phyloP scores from a whole-genome alignment of 2,113 vertebrate species.

The Poecilia latipinna region DNA sequence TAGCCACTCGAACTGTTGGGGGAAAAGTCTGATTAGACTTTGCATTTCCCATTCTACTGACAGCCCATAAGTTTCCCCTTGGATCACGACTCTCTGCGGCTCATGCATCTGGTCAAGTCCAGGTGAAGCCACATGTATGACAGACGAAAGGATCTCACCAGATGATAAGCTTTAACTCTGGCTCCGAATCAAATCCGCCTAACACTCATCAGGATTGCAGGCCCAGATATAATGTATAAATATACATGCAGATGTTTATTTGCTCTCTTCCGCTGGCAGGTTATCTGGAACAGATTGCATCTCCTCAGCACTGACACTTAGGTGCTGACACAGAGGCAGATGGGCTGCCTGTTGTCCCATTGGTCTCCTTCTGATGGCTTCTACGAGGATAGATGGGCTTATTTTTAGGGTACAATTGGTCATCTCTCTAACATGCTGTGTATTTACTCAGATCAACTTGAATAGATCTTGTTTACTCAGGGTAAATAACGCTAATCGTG shows the following conservation, averaged over 20 bases:
- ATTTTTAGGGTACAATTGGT: conserved; percentile 65
- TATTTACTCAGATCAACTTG: conserved; percentile 52
- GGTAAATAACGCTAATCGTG: conserved; percentile 62
- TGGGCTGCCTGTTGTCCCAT: conserved; percentile 61
- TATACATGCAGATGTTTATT: conserved; percentile 76
- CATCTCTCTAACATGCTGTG: conserved; percentile 48
- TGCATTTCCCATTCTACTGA: conserved; percentile 47
- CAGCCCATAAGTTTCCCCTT: conserved; percentile 66
- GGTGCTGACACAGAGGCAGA: conserved; percentile 76
- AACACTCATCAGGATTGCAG: conserved; percentile 62
- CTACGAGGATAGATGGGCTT: conserved; percentile 68
- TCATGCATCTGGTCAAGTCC: conserved; percentile 78
- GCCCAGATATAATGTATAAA: conserved; percentile 62
- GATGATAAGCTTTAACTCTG: conserved; percentile 81
- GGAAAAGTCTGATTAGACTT: conserved; percentile 37
- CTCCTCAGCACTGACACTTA: conserved; percentile 67
- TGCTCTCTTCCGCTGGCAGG: conserved; percentile 67
- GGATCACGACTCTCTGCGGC: conserved; percentile 57
- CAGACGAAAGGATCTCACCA: conserved; percentile 72
- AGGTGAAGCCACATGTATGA: conserved; percentile 50
- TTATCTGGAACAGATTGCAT: conserved; percentile 64
- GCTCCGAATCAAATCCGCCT: conserved; percentile 66
- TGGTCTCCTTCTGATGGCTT: conserved; percentile 56
- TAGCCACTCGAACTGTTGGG: conserved; percentile 30
- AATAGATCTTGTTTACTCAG: conserved; percentile 47